phyloP scores from a whole-genome alignment of 2,888 invertebrate genomes.

The Agonopterix subpropinquella region DNA sequence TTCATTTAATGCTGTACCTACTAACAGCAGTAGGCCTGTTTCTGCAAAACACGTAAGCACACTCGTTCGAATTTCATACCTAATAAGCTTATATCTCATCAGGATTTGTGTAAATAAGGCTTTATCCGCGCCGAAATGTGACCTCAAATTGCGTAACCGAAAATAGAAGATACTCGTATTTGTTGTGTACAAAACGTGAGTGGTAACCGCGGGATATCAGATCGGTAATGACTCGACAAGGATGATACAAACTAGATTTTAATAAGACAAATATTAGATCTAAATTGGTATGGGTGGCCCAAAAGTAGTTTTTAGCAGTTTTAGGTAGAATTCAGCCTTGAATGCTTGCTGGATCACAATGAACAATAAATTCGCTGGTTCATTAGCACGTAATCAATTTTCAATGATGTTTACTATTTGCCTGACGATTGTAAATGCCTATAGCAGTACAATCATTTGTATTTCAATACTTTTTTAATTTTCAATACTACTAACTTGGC shows the following conservation, averaged over 20 bases:
- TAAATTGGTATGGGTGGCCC: neutral
- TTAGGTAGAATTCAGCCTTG: neutral
- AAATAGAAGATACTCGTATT: no score
- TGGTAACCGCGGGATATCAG: neutral
- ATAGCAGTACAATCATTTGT: conserved; percentile 1
- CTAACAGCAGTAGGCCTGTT: no score
- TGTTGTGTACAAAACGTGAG: no score
- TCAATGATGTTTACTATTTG: conserved; percentile 24
- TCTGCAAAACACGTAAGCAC: no score
- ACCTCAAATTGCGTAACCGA: neutral
- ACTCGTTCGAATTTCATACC: no score
- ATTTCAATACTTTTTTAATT: no score
- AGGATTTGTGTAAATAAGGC: no score
- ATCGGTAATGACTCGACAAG: neutral
- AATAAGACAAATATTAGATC: neutral
- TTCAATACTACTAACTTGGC: no score
- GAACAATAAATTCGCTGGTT: conserved; percentile 33
- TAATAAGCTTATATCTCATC: no score
- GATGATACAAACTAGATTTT: neutral
- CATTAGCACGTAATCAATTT: conserved; percentile 24
- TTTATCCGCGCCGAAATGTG: neutral
- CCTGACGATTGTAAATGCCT: conserved; percentile 12
- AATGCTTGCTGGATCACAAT: conserved; percentile 16
- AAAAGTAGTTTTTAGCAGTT: neutral
- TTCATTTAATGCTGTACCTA: no score